Evolutionary conservation across 2,797 vertebrate species (phyloP), one percentile per base, ranked within the genome.

Genomic region (Danio jaintianensis): DNA sequence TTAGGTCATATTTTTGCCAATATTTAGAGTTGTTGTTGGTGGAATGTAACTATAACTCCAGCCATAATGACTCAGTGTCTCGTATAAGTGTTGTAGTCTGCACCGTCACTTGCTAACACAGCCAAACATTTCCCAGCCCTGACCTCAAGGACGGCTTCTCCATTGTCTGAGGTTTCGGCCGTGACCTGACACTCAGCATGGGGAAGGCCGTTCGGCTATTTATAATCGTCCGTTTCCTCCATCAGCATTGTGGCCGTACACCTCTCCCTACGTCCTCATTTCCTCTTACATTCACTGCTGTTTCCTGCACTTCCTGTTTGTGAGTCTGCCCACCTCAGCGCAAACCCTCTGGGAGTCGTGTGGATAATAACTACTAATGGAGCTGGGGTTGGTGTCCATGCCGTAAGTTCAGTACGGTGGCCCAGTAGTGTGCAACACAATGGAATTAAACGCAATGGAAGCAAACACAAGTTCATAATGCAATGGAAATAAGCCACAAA

Each of bases 241-340:
- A 83, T 86, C 85, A 90, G 86, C 80, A 92, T 94, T 93, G 93
- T 94, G 89, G 83, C 89, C 85, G 48, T 88, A 88, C 90, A 85
- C 64, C 53, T 75, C 79, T 82, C 79, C 79, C 80, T 78, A 56
- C 40, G 6, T 88, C 86, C 91, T 85, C 62, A 62, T 90, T 95
- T 95, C 94, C 94, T 92, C 85, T 89, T 89, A 90, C 90, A 90
- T 93, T 92, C 78, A 89, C 86, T 87, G 88, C 92, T 90, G 90
- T 91, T 91, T 91, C 92, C 90, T 92, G 89, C 78, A 88, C 89
- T 94, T 95, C 94, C 94, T 95, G 94, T 95, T 94, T 94, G 91
- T 88, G 89, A 36, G 56, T 81, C 72, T 38, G 79, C 72, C 75
- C 10, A 67, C 59, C 53, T 61, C 66, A 58, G 15, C 29, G 61